Base-by-base conservation (phyloP, 2,797 vertebrate species). In the Megaceryle alcyon region DNA sequence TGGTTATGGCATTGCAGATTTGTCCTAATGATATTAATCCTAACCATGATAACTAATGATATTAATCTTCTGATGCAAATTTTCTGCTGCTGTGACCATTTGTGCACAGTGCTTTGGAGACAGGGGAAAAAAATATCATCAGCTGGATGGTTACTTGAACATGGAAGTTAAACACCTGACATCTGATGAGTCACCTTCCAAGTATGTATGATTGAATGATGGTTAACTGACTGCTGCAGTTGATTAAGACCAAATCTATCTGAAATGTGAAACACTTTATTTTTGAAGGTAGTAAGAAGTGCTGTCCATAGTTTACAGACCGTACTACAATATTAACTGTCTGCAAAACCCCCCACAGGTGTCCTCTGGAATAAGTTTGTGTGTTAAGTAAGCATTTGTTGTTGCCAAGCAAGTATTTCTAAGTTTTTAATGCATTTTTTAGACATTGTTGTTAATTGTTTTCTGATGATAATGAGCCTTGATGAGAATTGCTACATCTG, bases 171-270 rank as follows among this genome's bases (percentile, higher is more conserved):
- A 94, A 90, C 86, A 93, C 87, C 91, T 90, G 75, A 90, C 73
- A 66, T 95, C 81, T 90, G 75, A 21, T 89, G 85, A 96, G 90
- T 93, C 93, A 88, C 60, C 11, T 37, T 94, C 78, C 78, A 91
- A 41, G 26, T 41, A 70, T 92, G 78, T 73, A 51, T 75, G 90
- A 92, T 70, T 90, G 64, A 70, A 53, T 83, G 95, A 85, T 94
- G 77, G 87, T 61, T 95, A 86, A 86, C 84, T 82, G 71, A 90
- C 90, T 93, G 78, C 91, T 2, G 4, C 56, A 83, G 92, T 88
- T 93, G 86, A 91, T 78, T 82, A 92, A 94, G 80, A 69, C 83
- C 54, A 26, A 92, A 79, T 82, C 70, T 80, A 46, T 91, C 88
- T 64, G 71, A 64, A 37, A 80, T 25, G 39, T 64, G 69, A 54